A percentile compares a stretch with the other conserved stretches of the same genome.
Conservation (phyloP, 2,888 invertebrate species). For the Andrena haemorrhoa region DNA sequence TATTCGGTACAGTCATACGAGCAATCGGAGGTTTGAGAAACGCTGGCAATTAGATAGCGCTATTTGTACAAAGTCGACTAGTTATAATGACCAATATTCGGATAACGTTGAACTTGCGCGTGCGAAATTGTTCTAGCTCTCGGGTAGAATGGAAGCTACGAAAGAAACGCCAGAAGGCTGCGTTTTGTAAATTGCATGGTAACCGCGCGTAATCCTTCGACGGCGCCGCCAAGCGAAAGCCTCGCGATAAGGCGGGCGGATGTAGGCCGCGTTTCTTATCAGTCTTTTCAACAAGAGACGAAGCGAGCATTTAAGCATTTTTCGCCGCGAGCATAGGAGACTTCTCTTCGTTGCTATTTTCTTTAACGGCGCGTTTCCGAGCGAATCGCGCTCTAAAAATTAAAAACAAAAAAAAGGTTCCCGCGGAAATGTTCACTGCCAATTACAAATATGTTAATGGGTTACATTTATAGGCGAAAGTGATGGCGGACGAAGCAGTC, state of each 20-base stretch:
- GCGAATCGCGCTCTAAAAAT: not conserved
- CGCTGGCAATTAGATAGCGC: conserved; percentile 70
- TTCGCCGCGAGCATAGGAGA: not conserved
- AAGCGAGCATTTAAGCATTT: conserved; percentile 13
- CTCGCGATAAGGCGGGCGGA: conserved; percentile 25
- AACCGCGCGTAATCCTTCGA: conserved; percentile 46
- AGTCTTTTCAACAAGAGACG: not conserved
- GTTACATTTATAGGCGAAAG: conserved; percentile 47
- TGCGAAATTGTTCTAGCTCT: conserved; percentile 55
- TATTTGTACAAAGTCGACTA: conserved; percentile 73
- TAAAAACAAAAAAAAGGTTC: not conserved
- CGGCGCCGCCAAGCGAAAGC: conserved; percentile 32
- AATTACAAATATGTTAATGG: conserved; percentile 55
- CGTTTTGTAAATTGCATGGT: conserved; percentile 49
- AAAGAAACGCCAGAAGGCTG: conserved; percentile 64
- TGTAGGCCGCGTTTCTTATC: conserved; percentile 26
- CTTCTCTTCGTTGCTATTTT: conserved; percentile 9
- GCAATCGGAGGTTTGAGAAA: conserved; percentile 35
- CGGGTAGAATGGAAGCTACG: conserved; percentile 54
- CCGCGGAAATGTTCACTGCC: conserved; percentile 65
- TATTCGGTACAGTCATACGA: conserved; percentile 20
- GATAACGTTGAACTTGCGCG: conserved; percentile 27
- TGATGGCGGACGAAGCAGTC: conserved; percentile 45
- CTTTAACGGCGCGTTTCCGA: conserved; percentile 15
- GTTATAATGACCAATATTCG: conserved; percentile 45